Conservation (phyloP, 2,113 vertebrate genomes). For the Tauraco erythrolophus region DNA sequence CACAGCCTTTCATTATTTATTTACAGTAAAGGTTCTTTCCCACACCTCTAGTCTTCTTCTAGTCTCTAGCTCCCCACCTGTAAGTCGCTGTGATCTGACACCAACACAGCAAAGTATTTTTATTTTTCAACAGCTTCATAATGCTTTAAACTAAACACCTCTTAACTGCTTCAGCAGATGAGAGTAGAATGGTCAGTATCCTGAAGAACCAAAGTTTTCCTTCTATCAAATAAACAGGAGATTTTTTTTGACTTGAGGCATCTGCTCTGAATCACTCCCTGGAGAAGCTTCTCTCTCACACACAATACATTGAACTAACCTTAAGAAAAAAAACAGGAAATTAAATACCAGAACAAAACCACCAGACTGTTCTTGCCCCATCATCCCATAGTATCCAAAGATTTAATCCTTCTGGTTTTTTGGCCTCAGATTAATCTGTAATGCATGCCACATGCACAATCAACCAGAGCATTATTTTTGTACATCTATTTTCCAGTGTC, state of each 20-base stretch:
- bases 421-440: not conserved
- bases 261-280: not conserved
- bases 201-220: not conserved
- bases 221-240: not conserved
- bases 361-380: not conserved
- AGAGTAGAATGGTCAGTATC: not conserved
- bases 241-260: not conserved
- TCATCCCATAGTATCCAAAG: not conserved
- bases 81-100: not conserved
- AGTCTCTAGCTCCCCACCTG: not conserved
- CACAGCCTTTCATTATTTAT: not conserved
- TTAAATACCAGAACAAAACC: not conserved
- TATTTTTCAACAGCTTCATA: not conserved
- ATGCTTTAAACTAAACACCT: not conserved
- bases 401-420: not conserved
- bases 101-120: not conserved
- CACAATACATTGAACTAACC: not conserved
- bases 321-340: not conserved
- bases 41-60: not conserved
- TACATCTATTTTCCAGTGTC: not conserved
- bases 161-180: not conserved
- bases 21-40: not conserved
- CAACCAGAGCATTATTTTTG: not conserved
- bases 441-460: fast-evolving
- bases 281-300: not conserved